Conservation (phyloP, 2,113 vertebrate genomes). For the Petroica traversi region DNA sequence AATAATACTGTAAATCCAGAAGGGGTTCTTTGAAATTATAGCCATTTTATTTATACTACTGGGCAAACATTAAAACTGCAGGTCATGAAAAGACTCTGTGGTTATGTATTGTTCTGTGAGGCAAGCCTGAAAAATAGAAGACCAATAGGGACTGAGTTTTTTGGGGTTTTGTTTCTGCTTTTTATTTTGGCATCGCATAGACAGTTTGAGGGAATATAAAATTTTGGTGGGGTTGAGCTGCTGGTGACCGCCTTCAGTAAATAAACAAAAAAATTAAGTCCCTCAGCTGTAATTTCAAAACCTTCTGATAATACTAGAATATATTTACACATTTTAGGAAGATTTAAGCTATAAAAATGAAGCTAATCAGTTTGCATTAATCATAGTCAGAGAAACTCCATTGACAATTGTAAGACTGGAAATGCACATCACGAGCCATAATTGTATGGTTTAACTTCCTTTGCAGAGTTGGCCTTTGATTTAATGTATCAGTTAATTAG, state of each 20-base stretch:
- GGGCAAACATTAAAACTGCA: background rate
- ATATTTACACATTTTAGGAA: conserved; percentile 7
- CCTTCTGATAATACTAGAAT: background rate
- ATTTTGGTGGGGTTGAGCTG: background rate
- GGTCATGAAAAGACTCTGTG: background rate
- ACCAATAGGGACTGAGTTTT: background rate
- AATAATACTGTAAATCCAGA: background rate
- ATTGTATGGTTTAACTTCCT: background rate
- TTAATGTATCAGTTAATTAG: conserved; percentile 39
- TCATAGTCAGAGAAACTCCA: background rate
- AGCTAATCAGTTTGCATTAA: conserved; percentile 29
- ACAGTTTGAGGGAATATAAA: background rate
- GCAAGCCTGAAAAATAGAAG: background rate
- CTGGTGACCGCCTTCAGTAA: background rate
- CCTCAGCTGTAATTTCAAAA: background rate
- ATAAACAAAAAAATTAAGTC: background rate
- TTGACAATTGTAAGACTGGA: background rate
- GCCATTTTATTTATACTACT: background rate
- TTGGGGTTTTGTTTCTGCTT: background rate
- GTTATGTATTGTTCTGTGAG: background rate
- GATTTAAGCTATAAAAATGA: conserved; percentile 8
- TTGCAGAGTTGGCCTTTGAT: background rate
- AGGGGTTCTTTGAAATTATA: background rate
- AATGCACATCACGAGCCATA: background rate
- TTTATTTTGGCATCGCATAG: background rate